Evolutionary conservation across 2,113 vertebrate genomes (phyloP).

Genomic region (Caranx ignobilis): DNA sequence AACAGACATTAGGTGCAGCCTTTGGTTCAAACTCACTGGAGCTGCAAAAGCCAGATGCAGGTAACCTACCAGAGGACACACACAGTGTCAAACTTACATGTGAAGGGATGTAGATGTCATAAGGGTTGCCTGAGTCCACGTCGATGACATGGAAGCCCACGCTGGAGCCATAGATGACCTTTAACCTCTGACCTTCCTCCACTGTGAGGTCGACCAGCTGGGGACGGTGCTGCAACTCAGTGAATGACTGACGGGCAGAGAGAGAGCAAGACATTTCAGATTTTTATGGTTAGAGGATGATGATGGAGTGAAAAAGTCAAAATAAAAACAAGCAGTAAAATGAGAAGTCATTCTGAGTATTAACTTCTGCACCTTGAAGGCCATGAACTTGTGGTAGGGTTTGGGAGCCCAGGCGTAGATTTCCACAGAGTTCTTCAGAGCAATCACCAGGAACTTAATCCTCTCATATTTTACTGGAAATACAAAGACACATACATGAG

Average conservation of each 20-base stretch:
- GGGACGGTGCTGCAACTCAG: constrained; percentile 95
- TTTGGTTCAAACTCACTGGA: background rate
- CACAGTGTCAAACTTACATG: constrained; percentile 87
- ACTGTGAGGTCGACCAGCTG: constrained; percentile 97
- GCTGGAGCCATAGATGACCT: constrained; percentile 98
- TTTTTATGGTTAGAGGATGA: background rate
- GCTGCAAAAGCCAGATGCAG: background rate
- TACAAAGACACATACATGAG: background rate
- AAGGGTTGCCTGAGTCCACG: constrained; percentile 97
- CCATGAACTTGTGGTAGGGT: constrained; percentile 99
- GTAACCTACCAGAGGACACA: background rate
- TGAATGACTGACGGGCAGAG: constrained; percentile 88
- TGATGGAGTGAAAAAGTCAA: background rate
- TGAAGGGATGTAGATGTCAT: constrained; percentile 98
- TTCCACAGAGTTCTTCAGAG: constrained; percentile 96
- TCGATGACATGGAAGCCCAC: constrained; percentile 98
- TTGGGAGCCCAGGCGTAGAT: constrained; percentile 99
- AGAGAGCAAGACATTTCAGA: background rate
- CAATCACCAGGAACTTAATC: constrained; percentile 99
- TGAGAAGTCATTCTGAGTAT: background rate
- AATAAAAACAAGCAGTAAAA: background rate
- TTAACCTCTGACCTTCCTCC: constrained; percentile 98
- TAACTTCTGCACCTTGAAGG: constrained; percentile 92
- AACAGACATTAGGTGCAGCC: background rate
- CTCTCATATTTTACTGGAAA: constrained; percentile 96